These are phyloP conservation scores for Cheilosia soror DNA, from an alignment of 2,888 invertebrate genomes.

Conservation along the genomic window DNA sequence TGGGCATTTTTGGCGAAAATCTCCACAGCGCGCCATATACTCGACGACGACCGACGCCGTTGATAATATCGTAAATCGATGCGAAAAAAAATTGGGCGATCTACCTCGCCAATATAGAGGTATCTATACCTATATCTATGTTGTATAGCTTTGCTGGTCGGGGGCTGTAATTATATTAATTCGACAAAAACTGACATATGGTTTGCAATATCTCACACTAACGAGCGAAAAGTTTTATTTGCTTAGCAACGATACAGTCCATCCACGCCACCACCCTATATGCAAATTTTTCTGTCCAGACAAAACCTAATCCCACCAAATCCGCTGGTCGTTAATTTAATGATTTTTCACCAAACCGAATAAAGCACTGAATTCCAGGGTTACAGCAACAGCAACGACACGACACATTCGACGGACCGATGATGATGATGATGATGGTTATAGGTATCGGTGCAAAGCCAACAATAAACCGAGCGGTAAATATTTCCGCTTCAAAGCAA, in stretches of 20 bases:
- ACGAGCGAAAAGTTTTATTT: slow-evolving; percentile 45
- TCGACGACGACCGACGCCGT: slow-evolving; percentile 61
- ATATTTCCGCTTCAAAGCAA: slow-evolving; percentile 73
- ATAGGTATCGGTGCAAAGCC: slow-evolving; percentile 4
- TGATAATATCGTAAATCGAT: slow-evolving; percentile 56
- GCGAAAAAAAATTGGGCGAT: slow-evolving; percentile 27
- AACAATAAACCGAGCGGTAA: slow-evolving; percentile 63
- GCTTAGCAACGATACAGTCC: slow-evolving; percentile 59
- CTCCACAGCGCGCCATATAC: not conserved
- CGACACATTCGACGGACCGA: not conserved
- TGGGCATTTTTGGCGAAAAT: slow-evolving; percentile 61
- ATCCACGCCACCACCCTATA: slow-evolving; percentile 58
- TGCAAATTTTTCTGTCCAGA: slow-evolving; percentile 70
- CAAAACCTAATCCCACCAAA: slow-evolving; percentile 74
- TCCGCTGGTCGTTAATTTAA: slow-evolving; percentile 76
- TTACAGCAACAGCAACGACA: slow-evolving; percentile 26
- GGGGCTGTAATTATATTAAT: slow-evolving; percentile 63
- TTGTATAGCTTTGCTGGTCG: slow-evolving; percentile 15
- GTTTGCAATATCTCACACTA: slow-evolving; percentile 12
- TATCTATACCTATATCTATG: slow-evolving; percentile 21
- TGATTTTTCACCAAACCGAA: slow-evolving; percentile 71
- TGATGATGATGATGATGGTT: slow-evolving; percentile 3
- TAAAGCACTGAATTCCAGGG: slow-evolving; percentile 36
- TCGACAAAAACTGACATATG: slow-evolving; percentile 57
- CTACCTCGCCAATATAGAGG: slow-evolving; percentile 35